Percentiles rank a stretch among this genome's conserved stretches.
phyloP scores from a whole-genome alignment of 2,113 vertebrate species.

The Xenopus tropicalis region DNA sequence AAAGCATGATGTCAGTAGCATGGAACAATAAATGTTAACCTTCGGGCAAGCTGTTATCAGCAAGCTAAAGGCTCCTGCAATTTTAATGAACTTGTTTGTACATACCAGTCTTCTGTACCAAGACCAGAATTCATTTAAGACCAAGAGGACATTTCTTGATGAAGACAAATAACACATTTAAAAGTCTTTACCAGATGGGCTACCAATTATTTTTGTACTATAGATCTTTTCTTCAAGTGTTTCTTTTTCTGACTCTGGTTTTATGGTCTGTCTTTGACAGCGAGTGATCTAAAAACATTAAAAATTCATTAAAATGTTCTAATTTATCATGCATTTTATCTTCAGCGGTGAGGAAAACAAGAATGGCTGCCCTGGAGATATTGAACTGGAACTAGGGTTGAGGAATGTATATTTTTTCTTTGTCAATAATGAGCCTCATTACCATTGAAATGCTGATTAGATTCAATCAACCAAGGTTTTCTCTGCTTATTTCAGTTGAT shows the following conservation, averaged over 20 bases:
- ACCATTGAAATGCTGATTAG: slow-evolving; percentile 45
- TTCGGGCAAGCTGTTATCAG: slow-evolving; percentile 69
- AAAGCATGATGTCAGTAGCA: slow-evolving; percentile 65
- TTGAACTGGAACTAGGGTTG: slow-evolving; percentile 37
- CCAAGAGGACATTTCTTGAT: slow-evolving; percentile 31
- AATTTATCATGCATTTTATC: slow-evolving; percentile 40
- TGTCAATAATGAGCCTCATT: slow-evolving; percentile 41
- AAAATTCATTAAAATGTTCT: slow-evolving; percentile 44
- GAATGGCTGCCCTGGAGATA: slow-evolving; percentile 34
- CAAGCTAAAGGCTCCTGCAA: slow-evolving; percentile 60
- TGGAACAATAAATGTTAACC: slow-evolving; percentile 69
- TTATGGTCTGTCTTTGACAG: slow-evolving; percentile 26
- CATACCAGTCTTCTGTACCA: slow-evolving; percentile 49
- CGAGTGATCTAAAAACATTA: slow-evolving; percentile 27
- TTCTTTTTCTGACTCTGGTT: slow-evolving; percentile 40
- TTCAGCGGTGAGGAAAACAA: slow-evolving; percentile 30
- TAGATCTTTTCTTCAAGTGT: slow-evolving; percentile 34
- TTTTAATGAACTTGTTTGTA: slow-evolving; percentile 71
- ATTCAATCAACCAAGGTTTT: slow-evolving; percentile 24
- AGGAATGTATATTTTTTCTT: slow-evolving; percentile 34
- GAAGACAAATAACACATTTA: slow-evolving; percentile 33
- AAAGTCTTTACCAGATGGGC: slow-evolving; percentile 29
- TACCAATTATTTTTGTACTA: slow-evolving; percentile 43
- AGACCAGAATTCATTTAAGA: slow-evolving; percentile 42
- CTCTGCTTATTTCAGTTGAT: slow-evolving; percentile 17